Percentiles rank a stretch among this genome's conserved stretches.
Conservation (phyloP, 2,113 vertebrate species). For the Mionectes macconnelli region DNA sequence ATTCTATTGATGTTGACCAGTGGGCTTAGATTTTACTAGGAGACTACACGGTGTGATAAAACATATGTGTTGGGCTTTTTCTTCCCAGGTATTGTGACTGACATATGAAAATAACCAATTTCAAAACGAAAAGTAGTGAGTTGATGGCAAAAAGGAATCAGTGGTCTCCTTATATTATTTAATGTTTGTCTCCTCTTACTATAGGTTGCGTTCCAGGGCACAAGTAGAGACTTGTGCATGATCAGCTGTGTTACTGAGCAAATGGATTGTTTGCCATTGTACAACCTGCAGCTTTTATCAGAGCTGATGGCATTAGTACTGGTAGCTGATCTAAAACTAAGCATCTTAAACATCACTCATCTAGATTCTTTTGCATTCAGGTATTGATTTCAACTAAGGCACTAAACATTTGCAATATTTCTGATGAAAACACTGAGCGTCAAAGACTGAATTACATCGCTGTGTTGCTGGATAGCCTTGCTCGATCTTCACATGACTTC, state of each 20-base stretch:
- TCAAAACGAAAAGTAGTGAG: background rate
- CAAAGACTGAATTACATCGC: background rate
- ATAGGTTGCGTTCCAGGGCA: background rate
- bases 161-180: background rate
- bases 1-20: background rate
- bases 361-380: background rate
- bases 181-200: background rate
- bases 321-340: background rate
- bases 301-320: background rate
- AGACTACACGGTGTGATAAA: background rate
- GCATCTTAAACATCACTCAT: background rate
- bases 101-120: background rate
- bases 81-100: background rate
- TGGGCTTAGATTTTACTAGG: background rate
- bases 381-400: background rate
- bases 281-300: background rate
- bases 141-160: background rate
- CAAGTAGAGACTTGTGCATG: background rate
- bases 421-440: background rate
- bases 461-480: background rate
- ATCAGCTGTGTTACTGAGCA: background rate
- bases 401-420: background rate
- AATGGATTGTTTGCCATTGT: background rate
- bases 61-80: fast-evolving
- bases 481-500: background rate